These are phyloP conservation scores for Drosophila colorata DNA, from an alignment of 2,888 invertebrate species.

Conservation along the genomic window DNA sequence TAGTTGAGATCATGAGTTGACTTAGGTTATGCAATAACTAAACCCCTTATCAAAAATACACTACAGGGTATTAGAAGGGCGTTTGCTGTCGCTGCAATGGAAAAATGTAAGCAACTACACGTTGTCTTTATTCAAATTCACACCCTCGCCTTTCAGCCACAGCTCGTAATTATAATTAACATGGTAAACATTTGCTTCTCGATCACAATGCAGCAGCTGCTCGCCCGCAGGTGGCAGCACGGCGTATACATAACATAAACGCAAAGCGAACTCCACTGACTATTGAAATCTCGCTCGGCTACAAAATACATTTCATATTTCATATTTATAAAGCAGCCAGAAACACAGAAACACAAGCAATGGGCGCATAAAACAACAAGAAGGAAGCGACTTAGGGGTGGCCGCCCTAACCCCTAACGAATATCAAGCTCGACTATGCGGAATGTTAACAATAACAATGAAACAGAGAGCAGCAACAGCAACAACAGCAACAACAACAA, in stretches of 20 bases:
- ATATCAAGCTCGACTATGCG: slow-evolving; percentile 55
- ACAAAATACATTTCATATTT: slow-evolving; percentile 49
- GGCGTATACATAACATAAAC: slow-evolving; percentile 40
- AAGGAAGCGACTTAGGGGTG: slow-evolving; percentile 19
- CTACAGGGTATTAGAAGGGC: background rate
- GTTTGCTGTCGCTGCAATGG: background rate
- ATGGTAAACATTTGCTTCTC: slow-evolving; percentile 55
- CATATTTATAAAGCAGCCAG: slow-evolving; percentile 17
- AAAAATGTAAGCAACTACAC: background rate
- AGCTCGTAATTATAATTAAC: slow-evolving; percentile 64
- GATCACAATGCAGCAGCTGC: slow-evolving; percentile 36
- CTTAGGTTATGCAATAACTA: too few species aligned
- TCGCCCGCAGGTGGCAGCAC: slow-evolving; percentile 35
- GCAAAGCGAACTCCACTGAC: slow-evolving; percentile 25
- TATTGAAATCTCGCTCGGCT: slow-evolving; percentile 44
- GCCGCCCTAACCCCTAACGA: slow-evolving; percentile 7
- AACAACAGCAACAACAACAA: slow-evolving; percentile 1
- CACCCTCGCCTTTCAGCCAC: slow-evolving; percentile 20
- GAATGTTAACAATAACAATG: slow-evolving; percentile 76
- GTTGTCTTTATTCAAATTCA: slow-evolving; percentile 21
- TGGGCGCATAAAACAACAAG: slow-evolving; percentile 36
- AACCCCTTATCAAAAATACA: too few species aligned
- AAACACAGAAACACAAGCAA: slow-evolving; percentile 9
- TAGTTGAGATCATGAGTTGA: too few species aligned
- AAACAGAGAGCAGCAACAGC: slow-evolving; percentile 39